Conservation (phyloP, 2,113 vertebrate genomes). For the Lichenostomus cassidix region DNA sequence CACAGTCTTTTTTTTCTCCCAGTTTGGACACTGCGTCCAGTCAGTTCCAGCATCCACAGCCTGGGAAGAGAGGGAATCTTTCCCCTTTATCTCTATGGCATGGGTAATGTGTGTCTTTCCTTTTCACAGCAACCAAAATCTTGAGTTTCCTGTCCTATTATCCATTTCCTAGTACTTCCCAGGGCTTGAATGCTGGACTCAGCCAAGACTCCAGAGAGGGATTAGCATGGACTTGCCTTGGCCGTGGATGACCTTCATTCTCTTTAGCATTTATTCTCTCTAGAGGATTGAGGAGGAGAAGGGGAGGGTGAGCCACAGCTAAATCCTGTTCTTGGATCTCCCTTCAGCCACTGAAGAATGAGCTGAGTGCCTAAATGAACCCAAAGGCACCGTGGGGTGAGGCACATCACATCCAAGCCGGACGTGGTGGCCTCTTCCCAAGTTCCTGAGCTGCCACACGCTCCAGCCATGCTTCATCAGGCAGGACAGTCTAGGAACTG, state of each 20-base stretch:
- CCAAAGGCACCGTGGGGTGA: background rate
- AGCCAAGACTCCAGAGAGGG: background rate
- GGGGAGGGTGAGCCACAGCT: background rate
- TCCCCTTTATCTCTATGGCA: background rate
- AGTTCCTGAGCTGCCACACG: slow-evolving; percentile 17
- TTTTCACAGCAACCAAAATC: background rate
- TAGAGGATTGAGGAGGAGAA: background rate
- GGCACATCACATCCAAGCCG: background rate
- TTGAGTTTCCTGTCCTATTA: background rate
- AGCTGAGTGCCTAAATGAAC: slow-evolving; percentile 9
- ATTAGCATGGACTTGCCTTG: background rate
- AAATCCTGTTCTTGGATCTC: slow-evolving; percentile 3
- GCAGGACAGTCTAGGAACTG: background rate
- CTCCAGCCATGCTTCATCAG: slow-evolving; percentile 11
- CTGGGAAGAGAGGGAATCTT: background rate
- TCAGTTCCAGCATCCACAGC: background rate
- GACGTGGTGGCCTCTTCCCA: slow-evolving; percentile 29
- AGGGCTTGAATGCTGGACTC: background rate
- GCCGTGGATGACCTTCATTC: background rate
- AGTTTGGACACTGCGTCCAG: background rate
- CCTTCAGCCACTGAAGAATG: background rate
- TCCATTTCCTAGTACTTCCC: background rate
- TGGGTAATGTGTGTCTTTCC: background rate
- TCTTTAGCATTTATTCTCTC: background rate
- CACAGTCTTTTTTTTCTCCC: background rate